These are phyloP conservation scores for Pseudococcus longispinus DNA, from an alignment of 2,888 invertebrate genomes.

Conservation along the genomic window DNA sequence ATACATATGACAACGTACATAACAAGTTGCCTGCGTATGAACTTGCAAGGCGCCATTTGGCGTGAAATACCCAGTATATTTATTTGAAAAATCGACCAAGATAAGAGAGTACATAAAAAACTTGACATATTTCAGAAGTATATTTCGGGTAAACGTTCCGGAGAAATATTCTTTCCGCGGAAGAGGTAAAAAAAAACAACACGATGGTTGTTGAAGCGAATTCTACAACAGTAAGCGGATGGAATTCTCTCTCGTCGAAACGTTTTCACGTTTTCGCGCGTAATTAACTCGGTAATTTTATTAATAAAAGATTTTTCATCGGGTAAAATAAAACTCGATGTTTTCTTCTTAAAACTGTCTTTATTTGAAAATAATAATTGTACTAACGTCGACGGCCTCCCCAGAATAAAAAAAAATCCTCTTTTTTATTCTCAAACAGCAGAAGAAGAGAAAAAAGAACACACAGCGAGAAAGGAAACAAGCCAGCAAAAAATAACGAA, in stretches of 20 bases:
- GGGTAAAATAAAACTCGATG: not conserved
- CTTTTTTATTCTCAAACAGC: not conserved
- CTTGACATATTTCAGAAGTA: not conserved
- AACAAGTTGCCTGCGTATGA: not conserved
- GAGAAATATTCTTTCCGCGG: not conserved
- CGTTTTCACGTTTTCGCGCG: conserved; percentile 7
- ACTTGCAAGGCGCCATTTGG: not conserved
- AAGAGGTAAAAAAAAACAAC: not conserved
- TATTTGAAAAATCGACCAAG: not conserved
- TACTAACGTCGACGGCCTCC: not conserved
- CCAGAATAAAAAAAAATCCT: not conserved
- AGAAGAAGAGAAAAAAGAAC: not conserved
- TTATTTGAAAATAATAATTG: conserved; percentile 22
- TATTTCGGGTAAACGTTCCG: not conserved
- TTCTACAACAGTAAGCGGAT: not conserved
- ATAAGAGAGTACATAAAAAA: not conserved
- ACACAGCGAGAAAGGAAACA: conserved; percentile 24
- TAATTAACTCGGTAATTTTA: conserved; percentile 25
- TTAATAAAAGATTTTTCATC: conserved; percentile 24
- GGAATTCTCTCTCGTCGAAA: not conserved
- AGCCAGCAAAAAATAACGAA: conserved; percentile 39
- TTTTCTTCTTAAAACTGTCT: conserved; percentile 1
- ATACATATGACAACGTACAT: not conserved
- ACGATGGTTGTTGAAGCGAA: not conserved
- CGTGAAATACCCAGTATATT: not conserved